Evolutionary conservation across 2,797 vertebrate genomes (phyloP).

Genomic region (Carapus acus): DNA sequence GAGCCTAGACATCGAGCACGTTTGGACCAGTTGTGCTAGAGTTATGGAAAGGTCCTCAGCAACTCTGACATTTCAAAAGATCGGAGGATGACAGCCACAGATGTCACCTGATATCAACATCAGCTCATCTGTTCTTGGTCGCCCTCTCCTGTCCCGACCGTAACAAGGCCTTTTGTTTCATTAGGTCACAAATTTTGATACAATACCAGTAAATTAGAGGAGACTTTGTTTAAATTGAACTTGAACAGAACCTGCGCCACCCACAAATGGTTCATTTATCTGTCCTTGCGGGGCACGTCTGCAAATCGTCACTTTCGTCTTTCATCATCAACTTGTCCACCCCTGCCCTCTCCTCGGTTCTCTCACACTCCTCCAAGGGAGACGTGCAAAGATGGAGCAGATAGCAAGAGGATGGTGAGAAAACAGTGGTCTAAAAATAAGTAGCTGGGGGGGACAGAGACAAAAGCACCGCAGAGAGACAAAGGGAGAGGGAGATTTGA

Average conservation of each 20-base stretch:
- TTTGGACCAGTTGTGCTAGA: too few species aligned
- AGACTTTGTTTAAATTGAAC: too few species aligned
- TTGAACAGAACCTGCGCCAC: background rate
- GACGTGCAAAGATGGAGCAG: slow-evolving; percentile 23
- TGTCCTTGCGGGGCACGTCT: background rate
- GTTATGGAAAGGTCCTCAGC: slow-evolving; percentile 7
- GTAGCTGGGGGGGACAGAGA: slow-evolving; percentile 9
- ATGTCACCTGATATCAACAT: slow-evolving; percentile 3
- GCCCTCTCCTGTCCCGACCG: background rate
- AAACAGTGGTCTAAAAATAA: slow-evolving; percentile 54
- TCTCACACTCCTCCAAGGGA: slow-evolving; percentile 22
- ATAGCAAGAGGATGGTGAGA: slow-evolving; percentile 40
- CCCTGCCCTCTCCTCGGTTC: slow-evolving; percentile 27
- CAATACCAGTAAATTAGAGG: too few species aligned
- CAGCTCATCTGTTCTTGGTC: background rate
- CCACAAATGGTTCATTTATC: background rate
- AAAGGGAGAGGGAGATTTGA: slow-evolving; percentile 9
- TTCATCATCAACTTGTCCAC: slow-evolving; percentile 18
- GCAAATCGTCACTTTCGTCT: slow-evolving; percentile 5
- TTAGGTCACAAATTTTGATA: too few species aligned
- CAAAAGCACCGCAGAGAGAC: slow-evolving; percentile 26
- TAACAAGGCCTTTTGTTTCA: too few species aligned
- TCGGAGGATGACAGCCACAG: slow-evolving; percentile 6
- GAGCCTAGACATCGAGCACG: too few species aligned
- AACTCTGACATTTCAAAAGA: slow-evolving; percentile 19